Evolutionary conservation across 2,797 vertebrate genomes (phyloP), one percentile per base, ranked within the genome.

Genomic region (Cyprinella venusta): DNA sequence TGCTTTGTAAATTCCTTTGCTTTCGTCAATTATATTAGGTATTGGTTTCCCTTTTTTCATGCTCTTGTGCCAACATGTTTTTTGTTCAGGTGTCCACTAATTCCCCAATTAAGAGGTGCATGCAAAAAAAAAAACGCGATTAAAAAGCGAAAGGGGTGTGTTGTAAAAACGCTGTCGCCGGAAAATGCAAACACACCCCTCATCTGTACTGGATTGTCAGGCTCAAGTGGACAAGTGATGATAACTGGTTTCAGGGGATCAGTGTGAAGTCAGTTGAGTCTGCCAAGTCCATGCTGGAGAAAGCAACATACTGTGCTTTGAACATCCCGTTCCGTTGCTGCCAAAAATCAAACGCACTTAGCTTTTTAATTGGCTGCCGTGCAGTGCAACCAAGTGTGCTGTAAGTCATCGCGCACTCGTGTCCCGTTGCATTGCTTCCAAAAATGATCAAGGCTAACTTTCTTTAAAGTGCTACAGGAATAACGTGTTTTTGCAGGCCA

Each of bases 161-260:
- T 92, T 21, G 91, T 90, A 87, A 91, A 91, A 91, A 93, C 92
- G 90, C 90, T 85, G 90, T 50, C 7, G 18, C 13, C 40, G 33
- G 52, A 78, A 82, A 63, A 65, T 33, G 36, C 52, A 82, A 87
- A 90, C 50, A 91, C 90, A 72, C 76, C 71, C 36, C 88, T 65
- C 63, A 59, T 84, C 80, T 65, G 70, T 79, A 54, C 54, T 56
- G 61, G 69, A 90, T 87, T 75, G 89, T 91, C 89, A 76, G 86
- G 88, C 89, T 88, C 67, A 67, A 92, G 93, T 91, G 90, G 92
- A 91, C 85, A 91, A 90, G 92, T 90, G 94, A 91, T 95, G 93
- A 94, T 85, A 91, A 92, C 88, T 92, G 65, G 87, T 93, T 94
- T 95, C 92, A 92, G 87, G 94, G 83, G 87, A 90, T 87, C 86